phyloP scores from a whole-genome alignment of 2,797 vertebrate genomes.

The Pipistrellus pipistrellus region DNA sequence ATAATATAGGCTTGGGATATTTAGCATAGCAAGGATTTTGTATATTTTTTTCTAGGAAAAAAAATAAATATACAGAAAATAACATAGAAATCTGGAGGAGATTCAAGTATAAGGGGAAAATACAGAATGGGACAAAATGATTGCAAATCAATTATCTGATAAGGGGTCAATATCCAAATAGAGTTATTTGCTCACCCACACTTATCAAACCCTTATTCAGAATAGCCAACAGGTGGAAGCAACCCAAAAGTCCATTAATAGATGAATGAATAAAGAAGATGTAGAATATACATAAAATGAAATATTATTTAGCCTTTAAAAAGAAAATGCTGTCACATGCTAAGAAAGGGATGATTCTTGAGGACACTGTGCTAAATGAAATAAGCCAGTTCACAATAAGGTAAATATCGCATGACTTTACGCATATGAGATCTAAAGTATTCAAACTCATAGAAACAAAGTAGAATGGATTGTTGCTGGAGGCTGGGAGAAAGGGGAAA shows the following conservation, averaged over 20 bases:
- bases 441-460: slow-evolving; percentile 7
- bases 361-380: not conserved
- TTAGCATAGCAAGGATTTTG: not conserved
- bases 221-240: not conserved
- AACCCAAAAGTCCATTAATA: not conserved
- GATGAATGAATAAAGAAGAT: not conserved
- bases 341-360: not conserved
- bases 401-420: not conserved
- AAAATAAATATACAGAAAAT: not conserved
- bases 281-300: not conserved
- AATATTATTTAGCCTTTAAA: not conserved
- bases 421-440: not conserved
- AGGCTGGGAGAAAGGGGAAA: not conserved
- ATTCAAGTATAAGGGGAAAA: not conserved
- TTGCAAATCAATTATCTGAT: not conserved
- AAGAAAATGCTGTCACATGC: not conserved
- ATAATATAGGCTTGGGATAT: not conserved
- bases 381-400: not conserved
- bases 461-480: not conserved
- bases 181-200: not conserved
- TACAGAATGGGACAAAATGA: not conserved
- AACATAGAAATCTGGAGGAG: not conserved
- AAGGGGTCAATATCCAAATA: not conserved
- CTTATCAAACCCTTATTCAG: not conserved
- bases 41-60: not conserved